Base-by-base conservation (phyloP, 1,140 invertebrate genomes). In the Caenorhabditis inopinata region DNA sequence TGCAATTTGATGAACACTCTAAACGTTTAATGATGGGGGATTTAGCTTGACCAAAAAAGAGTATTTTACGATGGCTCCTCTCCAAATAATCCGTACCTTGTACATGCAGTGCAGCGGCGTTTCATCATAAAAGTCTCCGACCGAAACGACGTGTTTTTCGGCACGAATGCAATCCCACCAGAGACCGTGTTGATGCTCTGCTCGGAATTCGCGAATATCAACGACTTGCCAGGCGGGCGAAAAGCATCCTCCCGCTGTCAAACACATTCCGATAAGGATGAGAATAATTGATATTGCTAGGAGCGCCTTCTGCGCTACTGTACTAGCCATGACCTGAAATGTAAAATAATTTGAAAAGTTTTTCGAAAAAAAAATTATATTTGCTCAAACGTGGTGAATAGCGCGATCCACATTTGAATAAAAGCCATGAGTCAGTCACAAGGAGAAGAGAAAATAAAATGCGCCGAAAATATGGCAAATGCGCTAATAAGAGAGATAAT, bases 81-180 rank as follows among this genome's bases (percentile, higher is more conserved):
- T n/a, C n/a, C n/a, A n/a, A n/a, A 68, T 58, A 74, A n/a, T 25
- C 35, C 46, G 3, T 46, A 81, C 80, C 80, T 87, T 87, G 78
- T 87, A 89, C 85, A 85, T 85, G 76, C 86, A 87, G 68, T 87
- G 86, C 18, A 87, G 82, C 18, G 87, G 87, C 32, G 87, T 82
- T 79, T 87, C 86, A 76, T 89, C 86, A 77, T 87, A 87, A 76
- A 87, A 87, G 74, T 87, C 86, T 11, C 86, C 86, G 23, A 87
- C 86, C 29, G 86, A 88, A 21, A 89, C 85, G n/a, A 87, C 87
- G 48, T 87, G 85, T 62, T 87, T 86, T 62, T 87, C 87, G 23
- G 84, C 85, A 23, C 87, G 83, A 53, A 89, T 82, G 51, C 86
- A 87, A 80, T 87, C 86, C 86, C 86, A 87, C 86, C 86, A 87